Conservation (phyloP, 2,888 invertebrate species). For the Scaptomyza parva region DNA sequence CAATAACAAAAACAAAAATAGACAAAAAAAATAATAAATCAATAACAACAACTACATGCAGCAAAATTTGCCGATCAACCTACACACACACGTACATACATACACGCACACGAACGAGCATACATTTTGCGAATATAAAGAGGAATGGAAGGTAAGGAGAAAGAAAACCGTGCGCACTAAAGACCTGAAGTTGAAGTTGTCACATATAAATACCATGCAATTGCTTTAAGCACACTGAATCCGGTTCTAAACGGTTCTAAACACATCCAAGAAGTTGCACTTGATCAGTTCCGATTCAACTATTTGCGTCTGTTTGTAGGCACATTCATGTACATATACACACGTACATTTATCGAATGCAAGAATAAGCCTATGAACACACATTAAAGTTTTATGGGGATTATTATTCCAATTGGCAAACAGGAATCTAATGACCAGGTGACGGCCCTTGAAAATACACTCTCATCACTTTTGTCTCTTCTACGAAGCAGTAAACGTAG, state of each 20-base stretch:
- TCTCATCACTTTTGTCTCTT: slow-evolving; percentile 24
- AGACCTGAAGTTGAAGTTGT: slow-evolving; percentile 67
- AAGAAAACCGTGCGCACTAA: slow-evolving; percentile 44
- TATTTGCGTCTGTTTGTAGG: neutral
- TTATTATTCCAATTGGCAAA: slow-evolving; percentile 18
- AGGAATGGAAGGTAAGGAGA: slow-evolving; percentile 13
- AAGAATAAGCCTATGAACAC: neutral
- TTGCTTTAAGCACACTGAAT: slow-evolving; percentile 55
- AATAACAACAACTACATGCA: slow-evolving; percentile 58
- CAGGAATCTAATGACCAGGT: slow-evolving; percentile 6
- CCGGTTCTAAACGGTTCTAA: slow-evolving; percentile 72
- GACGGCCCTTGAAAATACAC: slow-evolving; percentile 8
- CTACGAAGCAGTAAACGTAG: slow-evolving; percentile 36
- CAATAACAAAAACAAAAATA: slow-evolving; percentile 54
- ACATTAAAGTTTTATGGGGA: slow-evolving; percentile 8
- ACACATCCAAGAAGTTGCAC: slow-evolving; percentile 59
- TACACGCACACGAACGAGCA: slow-evolving; percentile 14
- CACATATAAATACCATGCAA: slow-evolving; percentile 56
- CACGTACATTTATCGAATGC: slow-evolving; percentile 6
- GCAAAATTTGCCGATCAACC: slow-evolving; percentile 45
- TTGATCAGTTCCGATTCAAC: slow-evolving; percentile 42
- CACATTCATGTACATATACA: neutral
- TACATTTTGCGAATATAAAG: slow-evolving; percentile 18
- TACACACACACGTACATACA: slow-evolving; percentile 32
- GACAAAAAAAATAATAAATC: slow-evolving; percentile 26